Evolutionary conservation across 2,113 vertebrate species (phyloP), one percentile per base, ranked within the genome.

Genomic region (Genyomyrus donnyi): DNA sequence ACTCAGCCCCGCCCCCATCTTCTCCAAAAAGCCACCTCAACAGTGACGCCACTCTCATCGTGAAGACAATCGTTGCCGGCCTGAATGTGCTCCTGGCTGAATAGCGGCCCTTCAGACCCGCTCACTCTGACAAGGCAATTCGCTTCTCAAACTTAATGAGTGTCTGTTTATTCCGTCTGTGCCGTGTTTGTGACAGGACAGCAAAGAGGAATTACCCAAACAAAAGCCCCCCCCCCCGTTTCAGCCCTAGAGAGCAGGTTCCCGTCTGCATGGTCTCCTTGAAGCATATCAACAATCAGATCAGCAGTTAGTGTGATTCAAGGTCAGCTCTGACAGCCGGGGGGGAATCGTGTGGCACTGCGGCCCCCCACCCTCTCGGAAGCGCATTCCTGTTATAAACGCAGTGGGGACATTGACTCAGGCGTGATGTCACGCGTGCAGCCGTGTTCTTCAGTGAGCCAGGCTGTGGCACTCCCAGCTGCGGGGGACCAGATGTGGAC

Each of bases 231-330:
- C 50, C 13, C 50, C 50, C 4, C 49, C 2, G 0, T 17, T 31
- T 2, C 85, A 87, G 50, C 5, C 85, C 42, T 13, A 85, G 42
- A 85, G 21, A 48, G 83, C 19, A 0, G 42, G 2, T 24, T 48
- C 83, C 15, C 17, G 17, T 87, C 85, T 87, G 24, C 50, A 13
- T 53, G 49, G 27, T 87, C 50, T 87, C 27, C 85, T 53, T 35
- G 85, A 53, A 87, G 31, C 35, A n/a, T 42, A 88, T 58, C 87
- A 42, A 42, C 52, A 88, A 62, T 88, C 27, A 62, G 53, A 88
- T 88, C 85, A 66, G 56, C 87, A 58, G 56, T 88, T 66, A 58
- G 56, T 66, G 35, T 66, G 39, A 45, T 35, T 88, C 87, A 88
- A 88, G 87, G 87, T 88, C 87, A 66, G 31, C 10, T 35, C n/a